A percentile compares a stretch with the other conserved stretches of the same genome.
phyloP scores from a whole-genome alignment of 2,888 invertebrate genomes.

The Tenthredo livida region DNA sequence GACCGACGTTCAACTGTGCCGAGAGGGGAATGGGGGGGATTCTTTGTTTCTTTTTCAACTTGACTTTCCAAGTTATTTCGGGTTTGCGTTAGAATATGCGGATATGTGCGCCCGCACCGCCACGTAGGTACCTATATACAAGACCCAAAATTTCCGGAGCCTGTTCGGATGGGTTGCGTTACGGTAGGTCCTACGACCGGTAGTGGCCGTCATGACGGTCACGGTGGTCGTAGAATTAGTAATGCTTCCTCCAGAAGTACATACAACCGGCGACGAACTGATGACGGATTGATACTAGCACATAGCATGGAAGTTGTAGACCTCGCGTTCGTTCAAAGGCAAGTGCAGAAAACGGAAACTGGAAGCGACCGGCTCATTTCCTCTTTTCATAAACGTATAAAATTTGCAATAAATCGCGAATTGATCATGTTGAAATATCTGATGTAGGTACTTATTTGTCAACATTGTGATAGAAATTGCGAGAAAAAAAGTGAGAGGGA shows the following conservation, averaged over 20 bases:
- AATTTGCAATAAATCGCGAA: not conserved
- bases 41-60: constrained; percentile 41
- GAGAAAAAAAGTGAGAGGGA: not conserved
- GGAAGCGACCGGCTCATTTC: not conserved
- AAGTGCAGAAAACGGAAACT: constrained; percentile 31
- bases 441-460: not conserved
- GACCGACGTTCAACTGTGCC: constrained; percentile 25
- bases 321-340: not conserved
- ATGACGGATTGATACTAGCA: constrained; percentile 46
- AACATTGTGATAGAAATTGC: not conserved
- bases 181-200: constrained; percentile 50
- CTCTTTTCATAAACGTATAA: not conserved
- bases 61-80: constrained; percentile 45
- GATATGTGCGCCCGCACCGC: constrained; percentile 42
- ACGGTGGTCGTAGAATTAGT: constrained; percentile 49
- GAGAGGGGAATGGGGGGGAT: not conserved
- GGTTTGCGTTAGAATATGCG: constrained; percentile 48
- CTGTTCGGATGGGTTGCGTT: constrained; percentile 10
- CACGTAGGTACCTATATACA: not conserved
- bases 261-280: constrained; percentile 31
- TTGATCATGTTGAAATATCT: not conserved
- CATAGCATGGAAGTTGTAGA: not conserved
- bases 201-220: constrained; percentile 47
- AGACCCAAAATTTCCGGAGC: constrained; percentile 11
- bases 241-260: constrained; percentile 43